These are phyloP conservation scores for Microplitis demolitor DNA, from an alignment of 1,140 invertebrate genomes.

Conservation along the genomic window DNA sequence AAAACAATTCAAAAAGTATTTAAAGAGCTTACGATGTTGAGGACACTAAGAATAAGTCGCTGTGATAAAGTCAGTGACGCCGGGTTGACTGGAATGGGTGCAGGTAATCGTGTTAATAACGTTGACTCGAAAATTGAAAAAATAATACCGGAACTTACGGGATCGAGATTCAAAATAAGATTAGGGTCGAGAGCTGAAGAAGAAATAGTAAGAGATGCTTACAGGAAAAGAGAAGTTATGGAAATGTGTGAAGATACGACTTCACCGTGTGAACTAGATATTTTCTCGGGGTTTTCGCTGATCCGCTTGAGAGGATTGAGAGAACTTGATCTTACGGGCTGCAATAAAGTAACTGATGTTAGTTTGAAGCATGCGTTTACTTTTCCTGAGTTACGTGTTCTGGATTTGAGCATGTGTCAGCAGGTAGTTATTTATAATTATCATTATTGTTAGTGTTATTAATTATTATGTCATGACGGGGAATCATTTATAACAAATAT, in stretches of 20 bases:
- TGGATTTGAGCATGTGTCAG: conserved; percentile 71
- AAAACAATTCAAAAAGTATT: conserved; percentile 68
- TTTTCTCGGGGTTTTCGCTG: conserved; percentile 60
- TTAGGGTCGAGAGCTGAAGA: conserved; percentile 69
- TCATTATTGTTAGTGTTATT: background rate
- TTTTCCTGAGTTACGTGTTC: conserved; percentile 66
- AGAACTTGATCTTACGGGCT: conserved; percentile 68
- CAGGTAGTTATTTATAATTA: conserved; percentile 48
- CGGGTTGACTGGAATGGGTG: conserved; percentile 68
- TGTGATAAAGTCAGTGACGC: conserved; percentile 71
- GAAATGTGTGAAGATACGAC: conserved; percentile 64
- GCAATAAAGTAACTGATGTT: conserved; percentile 73
- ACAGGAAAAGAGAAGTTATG: conserved; percentile 67
- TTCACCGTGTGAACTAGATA: conserved; percentile 27
- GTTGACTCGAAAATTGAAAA: conserved; percentile 40
- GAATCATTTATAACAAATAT: too few relatives aligned
- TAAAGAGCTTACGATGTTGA: conserved; percentile 65
- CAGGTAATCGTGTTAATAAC: conserved; percentile 7
- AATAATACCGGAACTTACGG: conserved; percentile 29
- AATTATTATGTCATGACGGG: background rate
- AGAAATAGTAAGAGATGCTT: conserved; percentile 69
- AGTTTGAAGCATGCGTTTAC: conserved; percentile 71
- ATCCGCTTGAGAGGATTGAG: conserved; percentile 64
- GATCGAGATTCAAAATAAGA: conserved; percentile 60
- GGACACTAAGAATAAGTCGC: conserved; percentile 67